phyloP scores from a whole-genome alignment of 2,888 invertebrate genomes.

The Pogonocherus hispidulus region DNA sequence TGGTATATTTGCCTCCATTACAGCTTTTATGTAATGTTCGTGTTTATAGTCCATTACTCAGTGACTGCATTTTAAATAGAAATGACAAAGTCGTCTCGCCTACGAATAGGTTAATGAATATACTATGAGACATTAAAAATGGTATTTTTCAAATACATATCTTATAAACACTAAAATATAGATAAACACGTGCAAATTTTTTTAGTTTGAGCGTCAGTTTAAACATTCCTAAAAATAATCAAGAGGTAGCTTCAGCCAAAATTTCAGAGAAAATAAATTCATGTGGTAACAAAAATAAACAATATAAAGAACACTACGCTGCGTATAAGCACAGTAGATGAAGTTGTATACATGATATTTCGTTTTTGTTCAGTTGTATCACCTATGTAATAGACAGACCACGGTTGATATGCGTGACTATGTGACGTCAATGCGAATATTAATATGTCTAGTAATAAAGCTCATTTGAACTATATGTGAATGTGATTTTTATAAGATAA shows the following conservation, averaged over 20 bases:
- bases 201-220: neutral
- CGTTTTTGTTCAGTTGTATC: neutral
- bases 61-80: neutral
- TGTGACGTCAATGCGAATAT: neutral
- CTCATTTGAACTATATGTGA: neutral
- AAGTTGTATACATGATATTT: neutral
- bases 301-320: neutral
- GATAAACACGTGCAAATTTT: neutral
- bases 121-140: neutral
- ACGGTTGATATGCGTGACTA: neutral
- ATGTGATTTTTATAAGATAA: neutral
- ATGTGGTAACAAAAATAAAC: slow-evolving; percentile 23
- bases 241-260: slow-evolving; percentile 16
- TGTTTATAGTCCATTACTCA: neutral
- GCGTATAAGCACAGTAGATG: neutral
- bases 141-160: neutral
- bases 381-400: neutral
- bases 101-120: neutral
- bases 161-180: neutral
- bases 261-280: slow-evolving; percentile 22
- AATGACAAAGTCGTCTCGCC: neutral
- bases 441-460: neutral
- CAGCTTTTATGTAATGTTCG: too few relatives aligned
- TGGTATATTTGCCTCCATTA: too few relatives aligned
- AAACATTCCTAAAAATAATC: slow-evolving; percentile 23